Evolutionary conservation across 2,888 invertebrate genomes (phyloP), one percentile per base, ranked within the genome.

Genomic region (Agonopterix arenella): DNA sequence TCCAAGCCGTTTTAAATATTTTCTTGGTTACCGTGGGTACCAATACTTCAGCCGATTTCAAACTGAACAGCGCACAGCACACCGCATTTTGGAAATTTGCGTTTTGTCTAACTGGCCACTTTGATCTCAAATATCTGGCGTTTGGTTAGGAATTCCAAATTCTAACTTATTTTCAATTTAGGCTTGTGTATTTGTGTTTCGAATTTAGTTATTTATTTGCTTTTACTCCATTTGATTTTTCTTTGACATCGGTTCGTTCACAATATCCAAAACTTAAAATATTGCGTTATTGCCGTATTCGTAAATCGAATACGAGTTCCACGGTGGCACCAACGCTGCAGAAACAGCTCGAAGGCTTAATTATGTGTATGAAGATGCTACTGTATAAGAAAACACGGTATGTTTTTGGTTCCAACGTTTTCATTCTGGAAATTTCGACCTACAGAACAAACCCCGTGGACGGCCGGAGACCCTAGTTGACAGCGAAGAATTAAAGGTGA

Each of bases 331-430:
- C 44, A 52, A 46, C 47, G 52, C 50, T 50, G 48, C 50, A 13
- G 52, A 52, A 52, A 54, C 49, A 43, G 43, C 50, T 45, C 48
- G 45, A 52, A 52, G 54, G 48, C 45, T 51, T 49, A 49, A 51
- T 49, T 44, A 53, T 49, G 47, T 51, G 46, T 52, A 45, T 44
- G 49, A 47, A 37, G 42, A 18, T n/a, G 41, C 42, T 52, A 45
- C 44, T 57, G 59, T 55, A 44, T 53, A 57, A 40, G 44, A 36
- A 28, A 18, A 46, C 46, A 38, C 37, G 1, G 13, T 13, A 13
- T 2, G 13, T 2, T 13, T n/a, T 13, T 13, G 13, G 13, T 13
- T 13, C 13, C 13, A 13, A 13, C 13, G 13, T 13, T 13, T 13
- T 13, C 13, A 2, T 13, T 13, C 13, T 13, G 13, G 13, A 13